These are phyloP conservation scores for Baryphthengus martii DNA, from an alignment of 2,113 vertebrate species.

Conservation along the genomic window DNA sequence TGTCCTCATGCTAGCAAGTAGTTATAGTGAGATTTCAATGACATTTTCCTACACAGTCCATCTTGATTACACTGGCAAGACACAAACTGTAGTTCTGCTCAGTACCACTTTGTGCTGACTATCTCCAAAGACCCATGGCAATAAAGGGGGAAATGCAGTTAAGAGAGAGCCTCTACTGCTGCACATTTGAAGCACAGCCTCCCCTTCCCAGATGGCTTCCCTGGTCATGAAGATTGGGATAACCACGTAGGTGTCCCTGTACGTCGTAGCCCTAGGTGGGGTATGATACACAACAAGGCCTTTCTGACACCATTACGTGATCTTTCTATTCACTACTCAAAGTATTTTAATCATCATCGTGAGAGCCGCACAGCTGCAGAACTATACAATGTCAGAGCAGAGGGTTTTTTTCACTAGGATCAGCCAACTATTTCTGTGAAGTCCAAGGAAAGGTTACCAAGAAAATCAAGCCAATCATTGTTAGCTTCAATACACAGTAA, in stretches of 20 bases:
- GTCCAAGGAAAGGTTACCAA: background rate
- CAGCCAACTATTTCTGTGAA: background rate
- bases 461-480: background rate
- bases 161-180: background rate
- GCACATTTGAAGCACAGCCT: background rate
- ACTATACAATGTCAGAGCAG: background rate
- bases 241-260: background rate
- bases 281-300: background rate
- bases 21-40: background rate
- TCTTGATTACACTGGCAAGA: background rate
- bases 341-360: background rate
- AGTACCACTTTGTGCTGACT: rapidly evolving
- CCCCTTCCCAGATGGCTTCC: background rate
- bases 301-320: background rate
- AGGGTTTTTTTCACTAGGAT: background rate
- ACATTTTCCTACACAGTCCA: background rate
- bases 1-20: background rate
- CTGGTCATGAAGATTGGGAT: background rate
- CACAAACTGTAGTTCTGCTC: background rate
- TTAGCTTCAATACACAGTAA: background rate
- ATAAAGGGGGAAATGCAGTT: background rate
- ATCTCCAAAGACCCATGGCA: background rate
- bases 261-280: background rate
- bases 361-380: background rate
- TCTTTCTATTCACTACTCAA: background rate